These are phyloP conservation scores for Phrynosoma blainvillii DNA, from an alignment of 2,113 vertebrate species.

Conservation along the genomic window DNA sequence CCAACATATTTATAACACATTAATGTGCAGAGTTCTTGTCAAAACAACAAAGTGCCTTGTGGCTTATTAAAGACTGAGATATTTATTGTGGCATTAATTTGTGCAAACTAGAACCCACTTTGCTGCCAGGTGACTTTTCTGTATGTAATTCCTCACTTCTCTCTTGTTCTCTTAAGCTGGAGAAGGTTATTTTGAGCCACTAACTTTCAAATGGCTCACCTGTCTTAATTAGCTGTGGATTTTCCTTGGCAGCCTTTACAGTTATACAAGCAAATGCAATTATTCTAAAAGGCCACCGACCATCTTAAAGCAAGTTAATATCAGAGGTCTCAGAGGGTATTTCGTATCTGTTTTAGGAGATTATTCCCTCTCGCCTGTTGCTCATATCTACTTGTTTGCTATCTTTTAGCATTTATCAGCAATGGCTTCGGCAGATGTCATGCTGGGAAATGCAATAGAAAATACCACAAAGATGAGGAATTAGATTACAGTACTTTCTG, in stretches of 20 bases:
- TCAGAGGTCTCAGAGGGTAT: neutral
- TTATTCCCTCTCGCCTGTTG: neutral
- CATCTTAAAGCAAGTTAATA: slow-evolving; percentile 8
- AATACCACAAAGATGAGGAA: slow-evolving; percentile 21
- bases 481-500: slow-evolving; percentile 10
- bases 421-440: slow-evolving; percentile 16
- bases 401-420: slow-evolving; percentile 6
- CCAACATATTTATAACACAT: no score
- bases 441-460: slow-evolving; percentile 29
- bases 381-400: slow-evolving; percentile 7
- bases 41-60: no score
- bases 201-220: slow-evolving; percentile 11
- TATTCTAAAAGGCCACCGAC: slow-evolving; percentile 13
- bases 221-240: slow-evolving; percentile 17
- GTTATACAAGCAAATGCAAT: slow-evolving; percentile 9
- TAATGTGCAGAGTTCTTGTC: no score
- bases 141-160: neutral
- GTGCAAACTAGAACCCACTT: neutral
- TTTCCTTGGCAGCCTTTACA: slow-evolving; percentile 16
- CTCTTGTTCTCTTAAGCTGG: neutral
- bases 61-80: no score
- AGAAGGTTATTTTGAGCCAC: slow-evolving; percentile 3
- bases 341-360: slow-evolving; percentile 14
- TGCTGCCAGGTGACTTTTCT: neutral
- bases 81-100: neutral